phyloP scores from a whole-genome alignment of 1,140 invertebrate genomes.

The Sipha flava region DNA sequence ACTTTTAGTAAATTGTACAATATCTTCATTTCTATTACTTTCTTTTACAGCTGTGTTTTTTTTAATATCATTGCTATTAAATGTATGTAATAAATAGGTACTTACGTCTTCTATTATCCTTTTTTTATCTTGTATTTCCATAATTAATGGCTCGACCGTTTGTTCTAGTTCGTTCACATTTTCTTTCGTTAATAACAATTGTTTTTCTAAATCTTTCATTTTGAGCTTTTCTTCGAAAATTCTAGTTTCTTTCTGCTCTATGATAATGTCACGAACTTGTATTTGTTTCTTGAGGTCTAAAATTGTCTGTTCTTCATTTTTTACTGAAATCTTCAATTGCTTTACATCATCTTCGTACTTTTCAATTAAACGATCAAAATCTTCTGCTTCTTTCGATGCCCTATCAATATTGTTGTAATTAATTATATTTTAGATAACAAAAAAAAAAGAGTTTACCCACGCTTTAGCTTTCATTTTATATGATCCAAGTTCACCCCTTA shows the following conservation, averaged over 20 bases:
- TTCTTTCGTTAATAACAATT: slow-evolving; percentile 80
- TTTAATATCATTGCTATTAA: too few relatives aligned
- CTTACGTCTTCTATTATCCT: slow-evolving; percentile 62
- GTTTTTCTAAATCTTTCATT: slow-evolving; percentile 83
- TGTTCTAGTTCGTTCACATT: slow-evolving; percentile 78
- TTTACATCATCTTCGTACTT: slow-evolving; percentile 55
- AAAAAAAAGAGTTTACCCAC: background rate
- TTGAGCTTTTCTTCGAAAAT: slow-evolving; percentile 74
- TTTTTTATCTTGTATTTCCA: slow-evolving; percentile 68
- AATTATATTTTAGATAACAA: background rate
- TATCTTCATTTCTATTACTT: too few relatives aligned
- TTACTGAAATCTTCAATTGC: slow-evolving; percentile 58
- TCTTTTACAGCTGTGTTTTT: too few relatives aligned
- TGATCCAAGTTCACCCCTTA: slow-evolving; percentile 13
- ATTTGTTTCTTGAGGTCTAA: slow-evolving; percentile 67
- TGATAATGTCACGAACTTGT: slow-evolving; percentile 65
- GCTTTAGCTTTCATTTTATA: slow-evolving; percentile 26
- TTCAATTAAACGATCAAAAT: slow-evolving; percentile 58
- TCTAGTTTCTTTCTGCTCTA: slow-evolving; percentile 74
- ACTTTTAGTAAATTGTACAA: too few relatives aligned
- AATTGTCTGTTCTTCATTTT: slow-evolving; percentile 64
- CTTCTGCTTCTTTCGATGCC: slow-evolving; percentile 62
- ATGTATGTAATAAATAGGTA: background rate
- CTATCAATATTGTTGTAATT: slow-evolving; percentile 11
- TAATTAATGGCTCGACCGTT: slow-evolving; percentile 73